phyloP scores from a whole-genome alignment of 1,140 invertebrate genomes.

The Aphelinus certus region DNA sequence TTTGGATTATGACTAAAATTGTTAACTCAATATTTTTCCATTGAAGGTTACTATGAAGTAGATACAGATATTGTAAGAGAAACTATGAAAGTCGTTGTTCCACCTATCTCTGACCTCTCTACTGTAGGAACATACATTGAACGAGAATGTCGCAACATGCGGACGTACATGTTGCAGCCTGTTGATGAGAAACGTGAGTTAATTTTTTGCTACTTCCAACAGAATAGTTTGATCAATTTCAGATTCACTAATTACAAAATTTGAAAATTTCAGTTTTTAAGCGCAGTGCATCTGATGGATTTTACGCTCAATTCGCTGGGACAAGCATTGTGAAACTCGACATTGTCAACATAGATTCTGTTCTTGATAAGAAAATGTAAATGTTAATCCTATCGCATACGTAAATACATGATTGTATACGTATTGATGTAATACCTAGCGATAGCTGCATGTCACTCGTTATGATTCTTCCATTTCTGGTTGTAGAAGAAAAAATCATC shows the following conservation, averaged over 20 bases:
- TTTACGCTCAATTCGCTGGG: slow-evolving; percentile 82
- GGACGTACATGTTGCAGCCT: slow-evolving; percentile 80
- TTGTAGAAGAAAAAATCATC: slow-evolving; percentile 25
- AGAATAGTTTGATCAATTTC: too few relatives aligned
- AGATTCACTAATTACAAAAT: slow-evolving; percentile 12
- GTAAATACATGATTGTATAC: slow-evolving; percentile 22
- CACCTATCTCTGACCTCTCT: slow-evolving; percentile 74
- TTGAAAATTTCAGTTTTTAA: slow-evolving; percentile 74
- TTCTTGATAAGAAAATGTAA: slow-evolving; percentile 54
- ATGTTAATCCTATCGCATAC: slow-evolving; percentile 32
- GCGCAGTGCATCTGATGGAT: slow-evolving; percentile 70
- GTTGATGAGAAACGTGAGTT: slow-evolving; percentile 55
- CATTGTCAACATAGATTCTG: slow-evolving; percentile 74
- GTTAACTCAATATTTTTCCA: slow-evolving; percentile 29
- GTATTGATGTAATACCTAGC: slow-evolving; percentile 21
- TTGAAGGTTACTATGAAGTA: slow-evolving; percentile 82
- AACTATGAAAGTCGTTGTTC: slow-evolving; percentile 80
- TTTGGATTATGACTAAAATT: slow-evolving; percentile 10
- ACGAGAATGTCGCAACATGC: slow-evolving; percentile 75
- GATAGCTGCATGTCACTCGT: slow-evolving; percentile 39
- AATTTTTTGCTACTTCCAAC: background rate
- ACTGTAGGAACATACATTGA: slow-evolving; percentile 76
- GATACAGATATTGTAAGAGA: slow-evolving; percentile 80
- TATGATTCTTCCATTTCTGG: slow-evolving; percentile 38
- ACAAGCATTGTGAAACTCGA: slow-evolving; percentile 76